Evolutionary conservation across 2,888 invertebrate genomes (phyloP).

Genomic region (Sarcophaga carnaria): DNA sequence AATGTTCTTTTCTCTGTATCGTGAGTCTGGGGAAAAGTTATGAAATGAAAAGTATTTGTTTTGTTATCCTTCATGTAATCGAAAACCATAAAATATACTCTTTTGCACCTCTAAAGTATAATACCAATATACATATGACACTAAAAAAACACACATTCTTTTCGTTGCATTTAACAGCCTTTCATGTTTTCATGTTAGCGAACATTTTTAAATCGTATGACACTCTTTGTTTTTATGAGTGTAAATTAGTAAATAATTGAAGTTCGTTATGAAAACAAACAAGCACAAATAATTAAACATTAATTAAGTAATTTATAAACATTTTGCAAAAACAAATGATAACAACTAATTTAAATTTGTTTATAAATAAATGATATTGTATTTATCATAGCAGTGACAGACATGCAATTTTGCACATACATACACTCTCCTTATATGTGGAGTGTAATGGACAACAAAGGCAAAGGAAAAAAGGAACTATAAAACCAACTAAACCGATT

Average conservation of each 20-base stretch:
- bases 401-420: slow-evolving; percentile 44
- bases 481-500: not conserved
- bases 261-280: not conserved
- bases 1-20: too few relatives aligned
- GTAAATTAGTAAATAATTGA: not conserved
- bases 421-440: not conserved
- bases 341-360: slow-evolving; percentile 41
- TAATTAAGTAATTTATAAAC: slow-evolving; percentile 33
- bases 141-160: too few relatives aligned
- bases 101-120: too few relatives aligned
- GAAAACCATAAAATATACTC: too few relatives aligned
- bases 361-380: slow-evolving; percentile 28
- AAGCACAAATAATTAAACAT: slow-evolving; percentile 1
- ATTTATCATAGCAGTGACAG: slow-evolving; percentile 39
- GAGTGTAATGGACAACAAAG: slow-evolving; percentile 6
- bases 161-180: too few relatives aligned
- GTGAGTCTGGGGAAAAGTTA: too few relatives aligned
- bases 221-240: not conserved
- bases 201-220: too few relatives aligned
- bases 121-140: not conserved
- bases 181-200: too few relatives aligned
- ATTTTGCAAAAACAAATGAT: slow-evolving; percentile 43
- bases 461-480: not conserved
- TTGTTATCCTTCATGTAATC: too few relatives aligned
- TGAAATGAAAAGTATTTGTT: too few relatives aligned